Base-by-base conservation (phyloP, 1,140 invertebrate genomes). In the Zaprionus davidi region DNA sequence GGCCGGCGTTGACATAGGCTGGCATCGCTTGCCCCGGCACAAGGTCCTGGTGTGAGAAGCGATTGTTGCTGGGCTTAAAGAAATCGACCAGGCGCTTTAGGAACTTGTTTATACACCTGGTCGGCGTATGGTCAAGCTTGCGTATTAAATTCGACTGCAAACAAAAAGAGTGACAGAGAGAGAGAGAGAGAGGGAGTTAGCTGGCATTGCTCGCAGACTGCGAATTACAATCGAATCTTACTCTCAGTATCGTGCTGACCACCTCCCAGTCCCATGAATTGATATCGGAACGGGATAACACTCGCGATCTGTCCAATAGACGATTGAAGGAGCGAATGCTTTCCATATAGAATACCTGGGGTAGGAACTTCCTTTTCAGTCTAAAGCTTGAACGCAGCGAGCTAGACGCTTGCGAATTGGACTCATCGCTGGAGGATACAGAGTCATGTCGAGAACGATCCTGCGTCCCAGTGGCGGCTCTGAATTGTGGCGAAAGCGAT, bases 191-290 rank as follows among this genome's bases (percentile, higher is more conserved):
- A 26, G 17, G 3, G 46, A 62, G 31, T 13, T 62, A 3, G 26
- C n/a, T 46, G n/a, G 15, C 7, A 11, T 59, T 53, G 12, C 38
- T 15, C 36, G 0, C 15, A 13, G 3, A 24, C 17, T 41, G 6
- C 26, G 1, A 11, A 44, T 11, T 44, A 13, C 3, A 49, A 9
- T 41, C n/a, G n/a, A 9, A 72, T 81, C 72, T 88, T 92, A 97
- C 96, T 94, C 96, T 97, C 5, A 98, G 93, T 82, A 98, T 95
- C 38, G 96, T 95, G 70, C 94, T 94, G 73, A 98, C 96, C 20
- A 97, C 94, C 79, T 96, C 95, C 97, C 97, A 98, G 91, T 98
- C 96, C 97, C 97, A 98, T 7, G 94, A 93, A 36, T 94, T 94
- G 11, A 95, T 94, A 90, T 96, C 95, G 68, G 96, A 96, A 75